phyloP scores from a whole-genome alignment of 2,113 vertebrate genomes.

The Dolichallabes microphthalmus region DNA sequence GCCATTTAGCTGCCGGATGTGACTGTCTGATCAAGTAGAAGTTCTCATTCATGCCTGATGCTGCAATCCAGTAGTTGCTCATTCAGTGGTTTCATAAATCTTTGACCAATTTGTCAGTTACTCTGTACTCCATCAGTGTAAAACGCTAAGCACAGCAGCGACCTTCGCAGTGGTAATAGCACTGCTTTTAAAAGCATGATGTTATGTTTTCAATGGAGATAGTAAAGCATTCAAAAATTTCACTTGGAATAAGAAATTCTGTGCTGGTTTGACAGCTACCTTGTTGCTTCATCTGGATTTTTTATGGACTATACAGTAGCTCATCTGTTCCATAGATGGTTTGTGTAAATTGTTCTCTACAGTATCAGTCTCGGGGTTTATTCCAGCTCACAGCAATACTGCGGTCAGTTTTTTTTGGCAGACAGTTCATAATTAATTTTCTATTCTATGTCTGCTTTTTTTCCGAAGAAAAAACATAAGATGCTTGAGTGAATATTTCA shows the following conservation, averaged over 20 bases:
- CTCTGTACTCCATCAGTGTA: background rate
- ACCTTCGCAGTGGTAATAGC: background rate
- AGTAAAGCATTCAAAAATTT: background rate
- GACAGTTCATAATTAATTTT: background rate
- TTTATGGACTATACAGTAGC: background rate
- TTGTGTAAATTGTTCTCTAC: background rate
- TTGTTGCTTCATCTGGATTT: background rate
- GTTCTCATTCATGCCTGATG: background rate
- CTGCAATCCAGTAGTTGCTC: background rate
- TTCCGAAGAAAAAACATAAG: background rate
- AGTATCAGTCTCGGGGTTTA: background rate
- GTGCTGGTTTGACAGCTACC: background rate
- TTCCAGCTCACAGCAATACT: no score
- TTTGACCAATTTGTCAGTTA: background rate
- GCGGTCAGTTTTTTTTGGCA: background rate
- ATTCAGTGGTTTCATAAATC: background rate
- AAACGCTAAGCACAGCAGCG: background rate
- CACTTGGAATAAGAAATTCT: background rate
- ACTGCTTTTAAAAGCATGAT: background rate
- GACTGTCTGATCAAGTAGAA: background rate
- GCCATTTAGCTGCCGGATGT: background rate
- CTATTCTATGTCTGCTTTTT: conserved; percentile 1
- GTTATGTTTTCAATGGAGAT: background rate
- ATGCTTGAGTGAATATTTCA: background rate
- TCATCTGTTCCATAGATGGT: background rate